Percentiles rank a stretch among this genome's conserved stretches.
Evolutionary conservation across 2,113 vertebrate species (phyloP).

Genomic region (Parotia lawesii): DNA sequence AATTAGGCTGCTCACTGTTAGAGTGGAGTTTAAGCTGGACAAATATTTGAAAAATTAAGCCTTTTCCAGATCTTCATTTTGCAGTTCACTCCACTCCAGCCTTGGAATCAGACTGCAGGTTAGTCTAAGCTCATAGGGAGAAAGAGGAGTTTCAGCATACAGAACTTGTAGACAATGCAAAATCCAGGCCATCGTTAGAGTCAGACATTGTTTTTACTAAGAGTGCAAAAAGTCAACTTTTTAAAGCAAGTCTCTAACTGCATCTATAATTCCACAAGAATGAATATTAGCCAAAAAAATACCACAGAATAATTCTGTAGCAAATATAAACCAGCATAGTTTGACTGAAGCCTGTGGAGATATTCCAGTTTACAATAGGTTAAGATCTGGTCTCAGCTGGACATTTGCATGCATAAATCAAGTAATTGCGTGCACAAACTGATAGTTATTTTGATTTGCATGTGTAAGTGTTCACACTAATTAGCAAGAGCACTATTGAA

Average conservation of each 20-base stretch:
- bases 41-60: background rate
- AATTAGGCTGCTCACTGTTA: background rate
- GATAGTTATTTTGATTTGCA: conserved; percentile 48
- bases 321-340: background rate
- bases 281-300: background rate
- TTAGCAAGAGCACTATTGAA: conserved; percentile 11
- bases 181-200: background rate
- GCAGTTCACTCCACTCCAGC: background rate
- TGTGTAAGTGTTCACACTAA: conserved; percentile 34
- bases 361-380: background rate
- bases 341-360: background rate
- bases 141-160: background rate
- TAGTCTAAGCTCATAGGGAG: background rate
- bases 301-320: background rate
- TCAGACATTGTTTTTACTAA: background rate
- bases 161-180: background rate
- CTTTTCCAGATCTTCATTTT: background rate
- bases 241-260: background rate
- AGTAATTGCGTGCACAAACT: conserved; percentile 10
- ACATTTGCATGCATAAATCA: conserved; percentile 42
- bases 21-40: background rate
- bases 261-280: background rate
- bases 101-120: background rate
- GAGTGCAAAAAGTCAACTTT: background rate
- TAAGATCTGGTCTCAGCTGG: conserved; percentile 17